Evolutionary conservation across 2,113 vertebrate species (phyloP).

Genomic region (Sapajus apella): DNA sequence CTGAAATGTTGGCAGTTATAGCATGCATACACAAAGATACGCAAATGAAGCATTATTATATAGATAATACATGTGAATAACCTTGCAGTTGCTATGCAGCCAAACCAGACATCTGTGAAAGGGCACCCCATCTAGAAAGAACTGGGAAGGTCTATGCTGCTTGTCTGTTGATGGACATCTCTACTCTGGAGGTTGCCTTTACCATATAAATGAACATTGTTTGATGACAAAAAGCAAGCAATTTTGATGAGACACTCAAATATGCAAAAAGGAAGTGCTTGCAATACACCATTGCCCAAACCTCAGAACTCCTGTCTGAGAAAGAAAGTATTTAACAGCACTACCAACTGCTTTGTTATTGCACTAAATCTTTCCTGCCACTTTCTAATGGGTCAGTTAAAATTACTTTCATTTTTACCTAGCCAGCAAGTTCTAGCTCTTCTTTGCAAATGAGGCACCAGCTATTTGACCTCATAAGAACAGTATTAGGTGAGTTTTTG

Average conservation of each 20-base stretch:
- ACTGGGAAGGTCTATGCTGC: constrained; percentile 58
- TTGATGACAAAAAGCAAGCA: constrained; percentile 59
- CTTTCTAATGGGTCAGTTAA: constrained; percentile 78
- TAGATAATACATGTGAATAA: constrained; percentile 52
- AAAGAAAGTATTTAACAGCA: constrained; percentile 74
- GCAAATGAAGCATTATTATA: constrained; percentile 28
- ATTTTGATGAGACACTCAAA: constrained; percentile 74
- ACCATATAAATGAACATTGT: constrained; percentile 64
- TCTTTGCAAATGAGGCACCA: constrained; percentile 72
- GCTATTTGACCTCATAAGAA: constrained; percentile 79
- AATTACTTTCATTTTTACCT: constrained; percentile 81
- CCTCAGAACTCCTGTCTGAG: constrained; percentile 57
- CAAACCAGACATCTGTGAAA: constrained; percentile 65
- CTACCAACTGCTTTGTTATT: constrained; percentile 78
- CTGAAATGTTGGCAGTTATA: constrained; percentile 28
- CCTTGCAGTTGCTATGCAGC: constrained; percentile 46
- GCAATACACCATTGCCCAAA: constrained; percentile 61
- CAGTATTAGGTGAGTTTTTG: constrained; percentile 74
- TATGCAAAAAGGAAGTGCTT: constrained; percentile 71
- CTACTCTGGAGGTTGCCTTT: constrained; percentile 56
- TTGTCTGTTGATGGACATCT: constrained; percentile 73
- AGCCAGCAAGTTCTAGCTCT: constrained; percentile 75
- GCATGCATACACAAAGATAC: constrained; percentile 49
- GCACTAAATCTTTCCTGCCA: constrained; percentile 81
- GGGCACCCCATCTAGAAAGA: constrained; percentile 45